These are phyloP conservation scores for Toxostoma redivivum DNA, from an alignment of 2,113 vertebrate genomes.

Conservation along the genomic window DNA sequence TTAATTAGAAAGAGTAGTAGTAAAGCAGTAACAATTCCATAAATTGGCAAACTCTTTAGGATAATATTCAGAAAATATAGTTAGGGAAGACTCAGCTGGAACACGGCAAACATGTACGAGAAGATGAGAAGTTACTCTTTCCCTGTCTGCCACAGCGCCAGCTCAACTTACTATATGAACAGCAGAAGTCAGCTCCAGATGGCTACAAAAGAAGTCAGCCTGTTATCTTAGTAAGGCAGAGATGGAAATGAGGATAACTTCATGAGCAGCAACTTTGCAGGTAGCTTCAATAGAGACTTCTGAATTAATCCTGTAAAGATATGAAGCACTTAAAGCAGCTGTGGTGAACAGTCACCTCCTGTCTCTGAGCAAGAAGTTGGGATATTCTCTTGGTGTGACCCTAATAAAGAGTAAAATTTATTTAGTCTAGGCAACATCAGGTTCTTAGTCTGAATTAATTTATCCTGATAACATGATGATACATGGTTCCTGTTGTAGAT, in stretches of 20 bases:
- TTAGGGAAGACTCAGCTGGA: neutral
- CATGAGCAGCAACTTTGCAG: neutral
- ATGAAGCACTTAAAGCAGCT: neutral
- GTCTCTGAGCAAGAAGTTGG: neutral
- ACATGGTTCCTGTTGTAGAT: neutral
- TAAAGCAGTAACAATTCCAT: neutral
- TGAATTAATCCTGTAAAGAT: neutral
- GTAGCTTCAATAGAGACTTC: neutral
- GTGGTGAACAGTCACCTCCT: neutral
- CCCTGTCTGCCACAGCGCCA: neutral
- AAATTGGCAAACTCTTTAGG: neutral
- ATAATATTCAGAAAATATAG: neutral
- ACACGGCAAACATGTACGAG: neutral
- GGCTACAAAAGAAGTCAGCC: neutral
- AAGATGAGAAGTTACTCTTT: neutral
- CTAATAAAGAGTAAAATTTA: neutral
- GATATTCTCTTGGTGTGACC: neutral
- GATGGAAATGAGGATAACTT: neutral
- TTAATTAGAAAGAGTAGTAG: neutral
- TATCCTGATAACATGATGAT: neutral
- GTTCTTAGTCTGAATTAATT: neutral
- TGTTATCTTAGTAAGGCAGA: neutral
- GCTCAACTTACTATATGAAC: neutral
- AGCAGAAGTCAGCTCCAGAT: conserved; percentile 29
- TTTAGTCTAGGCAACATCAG: neutral